These are phyloP conservation scores for Pristionchus maxplancki DNA, from an alignment of 2,888 invertebrate genomes.

Conservation along the genomic window DNA sequence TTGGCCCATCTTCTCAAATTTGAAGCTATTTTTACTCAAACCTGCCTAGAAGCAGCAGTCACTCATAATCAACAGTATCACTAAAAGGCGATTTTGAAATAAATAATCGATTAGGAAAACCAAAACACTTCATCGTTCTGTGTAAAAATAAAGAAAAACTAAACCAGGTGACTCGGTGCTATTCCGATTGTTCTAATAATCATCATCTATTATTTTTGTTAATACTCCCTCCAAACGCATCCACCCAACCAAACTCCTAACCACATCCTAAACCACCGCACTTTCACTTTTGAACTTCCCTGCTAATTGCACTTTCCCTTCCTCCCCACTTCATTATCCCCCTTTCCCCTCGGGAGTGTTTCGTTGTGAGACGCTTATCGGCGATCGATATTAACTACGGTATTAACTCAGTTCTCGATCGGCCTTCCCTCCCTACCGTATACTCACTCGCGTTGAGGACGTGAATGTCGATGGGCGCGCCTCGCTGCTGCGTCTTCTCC, in stretches of 20 bases:
- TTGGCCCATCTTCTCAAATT: not conserved
- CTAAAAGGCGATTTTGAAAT: no score
- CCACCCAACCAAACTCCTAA: no score
- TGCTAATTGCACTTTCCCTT: not conserved
- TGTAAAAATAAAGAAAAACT: not conserved
- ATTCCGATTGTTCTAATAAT: not conserved
- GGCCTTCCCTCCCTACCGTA: not conserved
- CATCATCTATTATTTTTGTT: not conserved
- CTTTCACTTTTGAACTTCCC: not conserved
- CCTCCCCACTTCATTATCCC: not conserved
- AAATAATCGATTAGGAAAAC: no score
- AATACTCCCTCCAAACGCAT: not conserved
- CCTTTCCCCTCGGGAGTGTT: not conserved
- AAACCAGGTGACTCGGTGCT: not conserved
- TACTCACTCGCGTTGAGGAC: constrained; percentile 86
- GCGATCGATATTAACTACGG: not conserved
- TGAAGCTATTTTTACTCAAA: not conserved
- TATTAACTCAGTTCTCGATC: not conserved
- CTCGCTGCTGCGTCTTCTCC: constrained; percentile 81
- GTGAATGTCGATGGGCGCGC: constrained; percentile 89
- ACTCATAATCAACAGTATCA: no score
- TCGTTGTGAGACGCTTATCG: not conserved
- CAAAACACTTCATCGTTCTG: no score
- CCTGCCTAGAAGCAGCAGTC: no score
- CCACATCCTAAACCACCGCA: not conserved